phyloP scores from a whole-genome alignment of 2,888 invertebrate species.

The Hemistola chrysoprasaria region DNA sequence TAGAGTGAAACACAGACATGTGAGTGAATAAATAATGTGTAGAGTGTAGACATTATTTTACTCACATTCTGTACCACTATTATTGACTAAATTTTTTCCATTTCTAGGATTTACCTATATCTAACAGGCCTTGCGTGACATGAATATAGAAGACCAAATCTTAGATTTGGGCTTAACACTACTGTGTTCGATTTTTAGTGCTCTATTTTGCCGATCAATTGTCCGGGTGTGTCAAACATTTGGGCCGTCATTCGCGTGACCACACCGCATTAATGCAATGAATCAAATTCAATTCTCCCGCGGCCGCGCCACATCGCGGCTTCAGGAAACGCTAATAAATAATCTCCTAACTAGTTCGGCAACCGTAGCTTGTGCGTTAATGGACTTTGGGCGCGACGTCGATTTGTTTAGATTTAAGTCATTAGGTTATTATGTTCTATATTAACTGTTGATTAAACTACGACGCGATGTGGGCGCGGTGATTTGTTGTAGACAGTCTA shows the following conservation, averaged over 20 bases:
- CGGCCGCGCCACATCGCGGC: conserved; percentile 54
- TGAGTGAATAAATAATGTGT: too few relatives aligned
- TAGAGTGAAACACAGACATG: too few relatives aligned
- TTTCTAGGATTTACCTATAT: too few relatives aligned
- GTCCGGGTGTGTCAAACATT: conserved; percentile 48
- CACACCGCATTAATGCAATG: conserved; percentile 64
- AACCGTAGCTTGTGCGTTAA: conserved; percentile 23
- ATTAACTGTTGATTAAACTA: neutral
- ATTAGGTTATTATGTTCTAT: conserved; percentile 24
- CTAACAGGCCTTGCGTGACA: too few relatives aligned
- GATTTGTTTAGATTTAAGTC: conserved; percentile 35
- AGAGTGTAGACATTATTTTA: too few relatives aligned
- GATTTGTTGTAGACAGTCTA: conserved; percentile 21
- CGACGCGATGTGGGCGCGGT: conserved; percentile 11
- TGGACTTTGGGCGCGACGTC: conserved; percentile 30
- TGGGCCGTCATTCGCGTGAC: conserved; percentile 67
- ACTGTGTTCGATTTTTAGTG: too few relatives aligned
- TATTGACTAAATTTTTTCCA: too few relatives aligned
- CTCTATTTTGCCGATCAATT: conserved; percentile 20
- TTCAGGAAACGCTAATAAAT: conserved; percentile 65
- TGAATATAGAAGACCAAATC: too few relatives aligned
- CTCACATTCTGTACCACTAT: too few relatives aligned
- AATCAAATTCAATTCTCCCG: conserved; percentile 71
- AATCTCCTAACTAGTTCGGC: conserved; percentile 50
- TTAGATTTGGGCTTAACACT: too few relatives aligned